phyloP scores from a whole-genome alignment of 2,888 invertebrate species.

The Cancer borealis region DNA sequence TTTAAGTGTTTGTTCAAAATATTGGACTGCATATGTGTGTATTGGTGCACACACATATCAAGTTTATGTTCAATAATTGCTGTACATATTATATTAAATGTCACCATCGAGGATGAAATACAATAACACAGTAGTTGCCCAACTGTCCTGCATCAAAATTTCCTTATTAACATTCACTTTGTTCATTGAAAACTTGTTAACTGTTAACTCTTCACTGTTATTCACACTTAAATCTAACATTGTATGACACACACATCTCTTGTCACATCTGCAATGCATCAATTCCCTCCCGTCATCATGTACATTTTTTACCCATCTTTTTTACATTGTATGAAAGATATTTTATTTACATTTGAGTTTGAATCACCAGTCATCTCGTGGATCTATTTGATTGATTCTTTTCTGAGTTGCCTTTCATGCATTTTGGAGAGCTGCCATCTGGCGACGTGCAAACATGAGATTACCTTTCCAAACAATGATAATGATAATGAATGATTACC shows the following conservation, averaged over 20 bases:
- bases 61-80: background rate
- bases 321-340: background rate
- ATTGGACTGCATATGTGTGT: background rate
- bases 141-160: background rate
- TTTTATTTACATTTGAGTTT: background rate
- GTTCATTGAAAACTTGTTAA: background rate
- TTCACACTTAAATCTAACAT: background rate
- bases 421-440: background rate
- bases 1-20: background rate
- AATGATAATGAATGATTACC: background rate
- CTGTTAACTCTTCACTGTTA: background rate
- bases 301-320: background rate
- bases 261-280: background rate
- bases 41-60: background rate
- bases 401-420: background rate
- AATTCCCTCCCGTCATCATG: background rate
- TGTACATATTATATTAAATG: conserved; percentile 1
- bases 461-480: background rate
- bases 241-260: background rate
- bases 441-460: background rate
- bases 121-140: background rate
- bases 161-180: background rate
- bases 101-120: background rate
- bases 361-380: background rate
- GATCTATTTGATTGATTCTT: background rate